Base-by-base conservation (phyloP, 2,113 vertebrate genomes). In the Mobula hypostoma region DNA sequence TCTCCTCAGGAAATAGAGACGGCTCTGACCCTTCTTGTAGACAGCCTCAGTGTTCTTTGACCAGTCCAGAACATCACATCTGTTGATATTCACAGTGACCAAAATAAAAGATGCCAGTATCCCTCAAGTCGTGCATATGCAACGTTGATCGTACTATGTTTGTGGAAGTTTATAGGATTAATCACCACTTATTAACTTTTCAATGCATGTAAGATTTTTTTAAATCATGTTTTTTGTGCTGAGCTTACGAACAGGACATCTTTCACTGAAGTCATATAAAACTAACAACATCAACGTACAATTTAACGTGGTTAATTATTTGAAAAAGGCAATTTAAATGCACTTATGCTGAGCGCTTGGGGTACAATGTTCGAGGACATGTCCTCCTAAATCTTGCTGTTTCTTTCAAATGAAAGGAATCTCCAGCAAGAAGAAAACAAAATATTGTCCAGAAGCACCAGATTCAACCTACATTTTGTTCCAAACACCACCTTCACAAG, bases 251-350 rank as follows among this genome's bases (percentile, higher is more conserved):
- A 32, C 90, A 48, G 21, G 24, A 92, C 3, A 36, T 61, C 66
- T 83, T 83, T 72, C 66, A 92, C 90, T 92, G 61, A 72, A 72
- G n/a, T 48, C 32, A 92, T 32, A 72, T 17, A 92, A 32, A 92
- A 92, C 40, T 70, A 70, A 72, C 68, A 72, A 2, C 19, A 74
- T 72, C 68, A 72, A 32, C 72, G 36, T 40, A 92, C 36, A 72
- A 19, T 92, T 92, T 66, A 92, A 92, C 36, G 32, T 72, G 48
- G 48, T 66, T 12, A 92, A 92, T 72, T 27, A 72, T 72, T 72
- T 92, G 21, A 70, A 83, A 74, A 36, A 36, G 72, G 90, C 11
- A 40, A 92, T 92, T 92, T 72, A 72, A 70, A 92, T 36, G 32
- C 36, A 40, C 90, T 72, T 92, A 72, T 36, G 63, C 66, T 40